Conservation (phyloP, 2,113 vertebrate species). For the Paradoxurus hermaphroditus region DNA sequence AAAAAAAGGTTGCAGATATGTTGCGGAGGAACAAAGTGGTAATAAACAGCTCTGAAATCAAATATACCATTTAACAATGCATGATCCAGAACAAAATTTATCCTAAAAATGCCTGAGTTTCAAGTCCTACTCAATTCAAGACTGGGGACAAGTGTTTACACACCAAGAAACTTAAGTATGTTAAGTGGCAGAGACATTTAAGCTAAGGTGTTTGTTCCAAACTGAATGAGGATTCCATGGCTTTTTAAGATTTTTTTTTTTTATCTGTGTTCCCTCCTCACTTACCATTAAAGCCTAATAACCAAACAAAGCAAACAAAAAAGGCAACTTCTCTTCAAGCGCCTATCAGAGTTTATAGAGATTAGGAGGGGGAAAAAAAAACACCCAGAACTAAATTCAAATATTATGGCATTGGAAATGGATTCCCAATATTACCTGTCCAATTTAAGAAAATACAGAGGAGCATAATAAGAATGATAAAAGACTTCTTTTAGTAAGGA, state of each 20-base stretch:
- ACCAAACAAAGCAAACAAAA: conserved; percentile 56
- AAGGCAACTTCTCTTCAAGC: conserved; percentile 17
- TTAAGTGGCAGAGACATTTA: conserved; percentile 28
- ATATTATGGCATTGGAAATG: not conserved
- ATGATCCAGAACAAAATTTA: conserved; percentile 12
- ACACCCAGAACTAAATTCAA: conserved; percentile 45
- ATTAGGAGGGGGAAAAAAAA: not conserved
- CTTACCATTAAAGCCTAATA: conserved; percentile 39
- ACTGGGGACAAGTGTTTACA: not conserved
- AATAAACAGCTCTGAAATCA: conserved; percentile 26
- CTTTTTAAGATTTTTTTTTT: conserved; percentile 52
- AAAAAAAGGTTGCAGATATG: not conserved
- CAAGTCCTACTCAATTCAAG: conserved; percentile 1
- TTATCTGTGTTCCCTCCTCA: conserved; percentile 29
- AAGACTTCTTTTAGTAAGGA: conserved; percentile 62
- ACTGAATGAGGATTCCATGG: conserved; percentile 40
- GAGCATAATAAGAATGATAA: conserved; percentile 56
- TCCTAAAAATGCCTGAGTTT: not conserved
- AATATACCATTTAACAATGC: not conserved
- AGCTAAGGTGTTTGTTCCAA: conserved; percentile 45
- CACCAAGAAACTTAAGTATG: not conserved
- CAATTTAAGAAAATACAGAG: conserved; percentile 63
- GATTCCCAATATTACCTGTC: conserved; percentile 55
- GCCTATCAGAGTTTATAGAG: conserved; percentile 42
- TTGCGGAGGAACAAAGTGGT: not conserved